These are phyloP conservation scores for Sebastes baramenuke DNA, from an alignment of 2,797 vertebrate species.

Conservation along the genomic window DNA sequence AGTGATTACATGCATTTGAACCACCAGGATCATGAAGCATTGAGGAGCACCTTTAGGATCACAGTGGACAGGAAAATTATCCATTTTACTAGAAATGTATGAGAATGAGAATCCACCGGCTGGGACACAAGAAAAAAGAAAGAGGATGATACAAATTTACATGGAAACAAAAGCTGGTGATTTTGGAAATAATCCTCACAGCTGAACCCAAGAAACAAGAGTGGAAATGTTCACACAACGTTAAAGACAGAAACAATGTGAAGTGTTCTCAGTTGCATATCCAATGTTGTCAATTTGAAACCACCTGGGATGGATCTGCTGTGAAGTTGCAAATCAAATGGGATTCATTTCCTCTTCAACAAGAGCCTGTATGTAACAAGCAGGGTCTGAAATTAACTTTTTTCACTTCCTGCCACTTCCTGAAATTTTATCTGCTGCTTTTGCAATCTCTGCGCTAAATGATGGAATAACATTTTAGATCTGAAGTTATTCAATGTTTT, in stretches of 20 bases:
- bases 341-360: neutral
- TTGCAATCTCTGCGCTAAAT: too few species aligned
- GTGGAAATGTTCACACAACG: constrained; percentile 7
- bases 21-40: constrained; percentile 38
- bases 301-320: constrained; percentile 25
- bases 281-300: constrained; percentile 67
- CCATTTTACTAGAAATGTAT: neutral
- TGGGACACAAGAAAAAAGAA: neutral
- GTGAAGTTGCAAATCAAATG: constrained; percentile 2
- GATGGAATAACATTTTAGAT: too few species aligned
- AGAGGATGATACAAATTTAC: neutral
- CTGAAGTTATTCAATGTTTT: too few species aligned
- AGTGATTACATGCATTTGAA: neutral
- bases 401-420: too few species aligned
- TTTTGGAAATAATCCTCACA: neutral
- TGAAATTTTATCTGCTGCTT: too few species aligned
- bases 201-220: neutral
- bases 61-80: neutral
- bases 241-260: constrained; percentile 37
- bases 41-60: constrained; percentile 33
- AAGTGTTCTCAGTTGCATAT: constrained; percentile 53
- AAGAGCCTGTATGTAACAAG: neutral
- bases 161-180: neutral
- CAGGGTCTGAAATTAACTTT: too few species aligned
- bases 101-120: neutral